A percentile compares a stretch with the other conserved stretches of the same genome.
Evolutionary conservation across 2,888 invertebrate species (phyloP).

Genomic region (Epirrhoe tristata): DNA sequence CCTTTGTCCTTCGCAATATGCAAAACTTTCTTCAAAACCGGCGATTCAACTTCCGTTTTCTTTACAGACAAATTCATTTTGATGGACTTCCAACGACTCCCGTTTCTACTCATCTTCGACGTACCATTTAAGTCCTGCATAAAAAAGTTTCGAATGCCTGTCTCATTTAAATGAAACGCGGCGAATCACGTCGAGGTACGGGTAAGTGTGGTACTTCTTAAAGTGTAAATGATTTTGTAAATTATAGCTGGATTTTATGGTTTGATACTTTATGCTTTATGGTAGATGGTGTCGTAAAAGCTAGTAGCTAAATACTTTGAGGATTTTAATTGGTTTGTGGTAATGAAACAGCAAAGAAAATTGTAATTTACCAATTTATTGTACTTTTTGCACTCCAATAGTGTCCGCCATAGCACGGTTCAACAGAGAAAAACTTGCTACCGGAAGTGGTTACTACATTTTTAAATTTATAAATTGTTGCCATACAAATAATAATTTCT

Average conservation of each 20-base stretch:
- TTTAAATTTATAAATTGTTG: too few relatives aligned
- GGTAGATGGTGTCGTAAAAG: slow-evolving; percentile 21
- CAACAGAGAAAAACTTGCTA: too few relatives aligned
- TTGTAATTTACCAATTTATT: too few relatives aligned
- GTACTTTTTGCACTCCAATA: too few relatives aligned
- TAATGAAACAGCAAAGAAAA: too few relatives aligned
- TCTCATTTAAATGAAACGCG: slow-evolving; percentile 43
- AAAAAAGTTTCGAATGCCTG: slow-evolving; percentile 41
- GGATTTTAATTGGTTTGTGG: slow-evolving; percentile 10
- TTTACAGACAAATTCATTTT: slow-evolving; percentile 61
- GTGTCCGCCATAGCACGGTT: too few relatives aligned
- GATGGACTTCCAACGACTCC: slow-evolving; percentile 72
- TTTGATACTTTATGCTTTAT: slow-evolving; percentile 35
- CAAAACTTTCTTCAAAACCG: slow-evolving; percentile 59
- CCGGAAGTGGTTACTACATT: too few relatives aligned
- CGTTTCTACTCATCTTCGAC: slow-evolving; percentile 63
- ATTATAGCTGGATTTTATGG: slow-evolving; percentile 23
- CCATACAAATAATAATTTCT: too few relatives aligned
- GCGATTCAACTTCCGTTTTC: slow-evolving; percentile 50
- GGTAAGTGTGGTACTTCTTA: slow-evolving; percentile 32
- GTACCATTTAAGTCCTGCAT: slow-evolving; percentile 38
- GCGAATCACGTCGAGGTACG: slow-evolving; percentile 37
- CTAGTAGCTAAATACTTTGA: slow-evolving; percentile 9
- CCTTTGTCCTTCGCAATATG: slow-evolving; percentile 67
- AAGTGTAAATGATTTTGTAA: slow-evolving; percentile 37